A percentile compares a stretch with the other conserved stretches of the same genome.
These are phyloP conservation scores for Eclectus roratus DNA, from an alignment of 2,113 vertebrate species.

Conservation along the genomic window DNA sequence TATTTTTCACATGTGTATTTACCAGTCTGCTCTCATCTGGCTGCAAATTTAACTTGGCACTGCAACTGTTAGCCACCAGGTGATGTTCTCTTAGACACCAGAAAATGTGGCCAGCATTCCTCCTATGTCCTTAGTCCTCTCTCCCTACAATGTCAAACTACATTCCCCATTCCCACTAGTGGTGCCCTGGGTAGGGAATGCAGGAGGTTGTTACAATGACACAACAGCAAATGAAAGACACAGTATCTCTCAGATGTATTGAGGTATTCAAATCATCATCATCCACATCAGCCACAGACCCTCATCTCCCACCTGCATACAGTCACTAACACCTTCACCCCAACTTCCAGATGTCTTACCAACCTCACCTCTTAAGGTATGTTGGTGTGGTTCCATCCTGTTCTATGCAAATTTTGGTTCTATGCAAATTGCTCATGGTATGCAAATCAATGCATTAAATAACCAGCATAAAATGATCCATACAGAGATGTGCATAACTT, in stretches of 20 bases:
- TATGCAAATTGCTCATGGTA: slow-evolving; percentile 26
- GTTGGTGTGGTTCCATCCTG: background rate
- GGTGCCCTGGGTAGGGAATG: background rate
- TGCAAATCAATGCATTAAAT: slow-evolving; percentile 56
- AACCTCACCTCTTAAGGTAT: background rate
- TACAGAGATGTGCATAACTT: slow-evolving; percentile 57
- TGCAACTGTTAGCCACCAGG: background rate
- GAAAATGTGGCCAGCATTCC: background rate
- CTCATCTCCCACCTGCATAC: background rate
- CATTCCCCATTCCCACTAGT: background rate
- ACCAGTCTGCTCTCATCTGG: slow-evolving; percentile 1
- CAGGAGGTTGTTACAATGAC: background rate
- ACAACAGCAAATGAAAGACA: background rate
- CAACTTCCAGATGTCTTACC: background rate
- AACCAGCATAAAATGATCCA: slow-evolving; percentile 53
- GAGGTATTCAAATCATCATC: background rate
- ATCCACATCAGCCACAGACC: background rate
- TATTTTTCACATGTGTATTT: slow-evolving; percentile 29
- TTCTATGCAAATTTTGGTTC: background rate
- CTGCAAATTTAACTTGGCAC: slow-evolving; percentile 10
- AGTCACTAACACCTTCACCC: background rate
- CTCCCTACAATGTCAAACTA: background rate
- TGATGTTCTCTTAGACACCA: background rate
- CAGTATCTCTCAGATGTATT: too few relatives aligned
- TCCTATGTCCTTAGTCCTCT: background rate